Base-by-base conservation (phyloP, 2,113 vertebrate species). In the Phylloscopus trochilus region DNA sequence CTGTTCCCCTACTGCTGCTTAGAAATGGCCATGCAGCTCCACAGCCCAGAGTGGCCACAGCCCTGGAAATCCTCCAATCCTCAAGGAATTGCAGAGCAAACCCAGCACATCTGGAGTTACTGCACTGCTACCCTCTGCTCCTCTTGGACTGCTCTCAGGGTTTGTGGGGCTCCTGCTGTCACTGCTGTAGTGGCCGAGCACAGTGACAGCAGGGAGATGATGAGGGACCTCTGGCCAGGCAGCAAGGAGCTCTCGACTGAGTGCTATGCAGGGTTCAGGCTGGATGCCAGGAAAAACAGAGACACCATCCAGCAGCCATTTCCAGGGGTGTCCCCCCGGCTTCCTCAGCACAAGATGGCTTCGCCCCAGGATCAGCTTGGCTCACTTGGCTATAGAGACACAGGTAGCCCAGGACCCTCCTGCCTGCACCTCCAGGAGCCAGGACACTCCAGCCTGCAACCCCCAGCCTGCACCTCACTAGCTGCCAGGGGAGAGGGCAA, bases 241-340 rank as follows among this genome's bases (percentile, higher is more conserved):
- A 76, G 58, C 49, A 41, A 39, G 21, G 43, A 70, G 90, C 21
- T 66, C 93, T 49, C 12, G 1, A 80, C 74, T 19, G 81, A 24
- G 88, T 79, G 44, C 53, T 41, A 11, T 56, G 55, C 84, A 69
- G 90, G 62, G 59, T 35, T 90, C 72, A 92, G 96, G 97, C 82
- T 64, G 58, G 55, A 27, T 22, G 95, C 95, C 96, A 97, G 96
- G 93, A 96, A 89, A 95, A 89, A 66, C 33, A 90, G 74, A 37
- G 78, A 83, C 67, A 44, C n/a, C 18, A 30, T 62, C 84, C 76
- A 33, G 77, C 79, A 92, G 95, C 94, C 89, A 89, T 87, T 92
- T 94, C 12, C 96, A 86, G 85, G 76, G 70, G 88, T 66, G 8
- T 28, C 81, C 75, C 49, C 82, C 44, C 13, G 4, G 79, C 39